Evolutionary conservation across 2,797 vertebrate genomes (phyloP), one percentile per base, ranked within the genome.

Genomic region (Vultur gryphus): DNA sequence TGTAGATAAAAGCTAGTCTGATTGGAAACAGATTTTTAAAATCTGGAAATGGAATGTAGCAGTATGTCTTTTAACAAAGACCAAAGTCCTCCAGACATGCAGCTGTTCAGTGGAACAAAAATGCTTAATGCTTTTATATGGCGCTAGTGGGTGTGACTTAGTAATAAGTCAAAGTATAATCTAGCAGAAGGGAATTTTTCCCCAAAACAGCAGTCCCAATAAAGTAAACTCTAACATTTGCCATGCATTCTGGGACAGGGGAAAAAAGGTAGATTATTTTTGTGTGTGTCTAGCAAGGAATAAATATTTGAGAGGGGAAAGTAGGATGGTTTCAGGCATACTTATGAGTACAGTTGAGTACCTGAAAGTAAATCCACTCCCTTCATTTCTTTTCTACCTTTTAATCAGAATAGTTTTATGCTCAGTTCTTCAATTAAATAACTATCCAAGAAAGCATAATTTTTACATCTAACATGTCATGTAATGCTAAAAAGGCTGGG

Each of bases 11-110:
- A 95, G 64, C 33, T 44, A 29, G 16, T 10, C 7, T 75, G 67
- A 85, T 33, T 46, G 19, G 69, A 75, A 91, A 79, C 94, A 89
- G 80, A 12, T 82, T 84, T 86, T 66, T 39, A 17, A 90, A 93
- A 79, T 84, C 61, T 84, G 58, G 39, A 78, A 37, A 25, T 51
- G 57, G 43, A 90, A 79, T 84, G 80, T 23, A 24, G 31, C 69
- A 37, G 26, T 31, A 6, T 57, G 41, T 87, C 65, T 85, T 85
- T 54, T 11, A 69, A 19, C n/a, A 69, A 41, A 93, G 49, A 89
- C 21, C 33, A 20, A 20, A 81, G 39, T 69, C 21, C 33, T 80
- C 17, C 82, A 86, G 28, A 83, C 44, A 1, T 23, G 52, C 66
- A 84, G 51, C 48, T 90, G 29, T 35, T 87, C 23, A 70, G 33